Base-by-base conservation (phyloP, 1,140 invertebrate genomes). In the Formica selysi region DNA sequence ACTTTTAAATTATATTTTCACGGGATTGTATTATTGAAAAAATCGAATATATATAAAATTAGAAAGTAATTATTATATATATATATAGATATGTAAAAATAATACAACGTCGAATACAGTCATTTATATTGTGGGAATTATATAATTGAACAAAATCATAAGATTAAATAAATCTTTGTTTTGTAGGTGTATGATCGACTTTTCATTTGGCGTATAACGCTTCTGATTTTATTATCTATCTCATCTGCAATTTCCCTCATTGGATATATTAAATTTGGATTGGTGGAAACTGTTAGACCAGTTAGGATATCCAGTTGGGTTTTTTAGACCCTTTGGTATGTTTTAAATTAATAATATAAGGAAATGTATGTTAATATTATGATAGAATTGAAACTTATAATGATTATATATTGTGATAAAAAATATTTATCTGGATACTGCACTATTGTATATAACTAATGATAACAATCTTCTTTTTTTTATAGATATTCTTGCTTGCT, bases 101-200 rank as follows among this genome's bases (percentile, higher is more conserved):
- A 71, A 16, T 22, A 1, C 26, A 44, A 81, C 11, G 62, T 44
- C 16, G 2, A 71, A n/a, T 19, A 1, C 0, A 6, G 1, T 70
- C 2, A 61, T 59, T 44, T 48, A 32, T 44, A 59, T 61, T 13
- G 10, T 8, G 2, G 38, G 36, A 22, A 67, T 71, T 59, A 71
- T 73, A 5, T 32, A 73, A 81, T 1, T 48, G 22, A n/a, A 7
- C 1, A 57, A 36, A 29, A 29, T 70, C 0, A 5, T 19, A 48
- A 48, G 13, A 48, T 13, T 71, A 44, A 83, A 61, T 11, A 5
- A n/a, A 48, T 38, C 0, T 90, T 87, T 68, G 8, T 68, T 92
- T 96, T 96, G 67, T 91, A 96, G 96, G 94, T 95, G 26, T 96
- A 96, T 71, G 96, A 97, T 89, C 95, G 96, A 78, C 89, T 95